Evolutionary conservation across 2,888 invertebrate species (phyloP).

Genomic region (Phanerotoma sp.): DNA sequence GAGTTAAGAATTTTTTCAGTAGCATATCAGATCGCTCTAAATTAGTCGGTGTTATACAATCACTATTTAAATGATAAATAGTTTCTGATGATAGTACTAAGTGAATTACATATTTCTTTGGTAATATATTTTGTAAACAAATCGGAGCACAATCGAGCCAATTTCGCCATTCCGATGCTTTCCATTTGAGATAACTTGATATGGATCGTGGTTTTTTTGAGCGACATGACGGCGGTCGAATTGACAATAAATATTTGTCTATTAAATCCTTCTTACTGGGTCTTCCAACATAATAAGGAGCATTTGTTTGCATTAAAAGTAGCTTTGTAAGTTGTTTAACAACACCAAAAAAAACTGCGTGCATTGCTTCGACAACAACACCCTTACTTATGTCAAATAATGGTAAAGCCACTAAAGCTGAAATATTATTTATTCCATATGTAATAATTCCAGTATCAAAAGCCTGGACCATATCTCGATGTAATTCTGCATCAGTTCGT

Average conservation of each 20-base stretch:
- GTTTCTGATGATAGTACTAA: constrained; percentile 5
- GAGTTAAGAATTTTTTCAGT: constrained; percentile 4
- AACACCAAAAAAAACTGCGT: background rate
- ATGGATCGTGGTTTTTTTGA: background rate
- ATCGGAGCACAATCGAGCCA: constrained; percentile 1
- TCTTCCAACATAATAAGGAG: background rate
- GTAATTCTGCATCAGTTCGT: too few relatives aligned
- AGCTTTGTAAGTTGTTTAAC: background rate
- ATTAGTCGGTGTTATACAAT: constrained; percentile 13
- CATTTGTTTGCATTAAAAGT: background rate
- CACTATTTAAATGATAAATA: constrained; percentile 5
- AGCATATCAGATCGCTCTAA: constrained; percentile 1
- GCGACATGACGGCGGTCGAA: background rate
- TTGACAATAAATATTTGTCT: background rate
- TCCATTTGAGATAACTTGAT: background rate
- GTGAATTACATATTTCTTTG: background rate
- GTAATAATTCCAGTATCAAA: background rate
- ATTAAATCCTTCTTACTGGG: background rate
- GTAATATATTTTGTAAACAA: constrained; percentile 9
- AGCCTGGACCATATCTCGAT: background rate
- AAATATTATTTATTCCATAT: background rate
- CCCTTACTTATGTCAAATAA: constrained; percentile 9
- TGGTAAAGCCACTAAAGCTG: background rate
- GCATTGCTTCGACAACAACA: constrained; percentile 18
- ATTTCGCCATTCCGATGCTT: constrained; percentile 6